phyloP scores from a whole-genome alignment of 2,797 vertebrate genomes.

The Varecia variegata region DNA sequence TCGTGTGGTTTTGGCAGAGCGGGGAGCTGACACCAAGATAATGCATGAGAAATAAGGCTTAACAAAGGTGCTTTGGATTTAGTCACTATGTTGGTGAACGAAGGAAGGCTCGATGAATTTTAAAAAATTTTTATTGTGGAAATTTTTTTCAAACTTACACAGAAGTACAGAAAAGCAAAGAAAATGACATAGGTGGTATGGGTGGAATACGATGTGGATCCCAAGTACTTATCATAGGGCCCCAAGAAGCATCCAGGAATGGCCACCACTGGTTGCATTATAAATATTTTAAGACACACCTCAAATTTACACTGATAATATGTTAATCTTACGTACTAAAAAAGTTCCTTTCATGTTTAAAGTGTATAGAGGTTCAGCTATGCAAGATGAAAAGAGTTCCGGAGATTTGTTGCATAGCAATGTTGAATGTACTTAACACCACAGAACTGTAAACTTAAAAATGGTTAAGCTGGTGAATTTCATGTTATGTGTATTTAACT shows the following conservation, averaged over 20 bases:
- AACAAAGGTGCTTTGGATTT: not conserved
- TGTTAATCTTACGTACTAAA: not conserved
- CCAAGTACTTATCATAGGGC: not conserved
- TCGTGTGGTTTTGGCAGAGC: not conserved
- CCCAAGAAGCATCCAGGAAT: not conserved
- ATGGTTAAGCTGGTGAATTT: not conserved
- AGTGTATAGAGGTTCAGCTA: not conserved
- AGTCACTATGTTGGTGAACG: not conserved
- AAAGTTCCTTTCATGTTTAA: not conserved
- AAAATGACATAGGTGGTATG: not conserved
- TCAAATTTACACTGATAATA: not conserved
- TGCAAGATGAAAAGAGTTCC: constrained; percentile 4
- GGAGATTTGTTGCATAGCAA: not conserved
- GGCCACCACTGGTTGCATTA: not conserved
- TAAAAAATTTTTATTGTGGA: not conserved
- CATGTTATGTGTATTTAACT: not conserved
- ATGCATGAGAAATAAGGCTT: not conserved
- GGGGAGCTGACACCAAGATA: not conserved
- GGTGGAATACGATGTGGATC: not conserved
- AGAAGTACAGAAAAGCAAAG: not conserved
- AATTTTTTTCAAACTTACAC: not conserved
- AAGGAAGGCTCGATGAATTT: not conserved
- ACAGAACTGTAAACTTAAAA: not conserved
- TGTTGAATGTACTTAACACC: not conserved
- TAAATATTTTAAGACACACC: not conserved